Evolutionary conservation across 2,888 invertebrate genomes (phyloP).

Genomic region (Dolichopus griseipennis): DNA sequence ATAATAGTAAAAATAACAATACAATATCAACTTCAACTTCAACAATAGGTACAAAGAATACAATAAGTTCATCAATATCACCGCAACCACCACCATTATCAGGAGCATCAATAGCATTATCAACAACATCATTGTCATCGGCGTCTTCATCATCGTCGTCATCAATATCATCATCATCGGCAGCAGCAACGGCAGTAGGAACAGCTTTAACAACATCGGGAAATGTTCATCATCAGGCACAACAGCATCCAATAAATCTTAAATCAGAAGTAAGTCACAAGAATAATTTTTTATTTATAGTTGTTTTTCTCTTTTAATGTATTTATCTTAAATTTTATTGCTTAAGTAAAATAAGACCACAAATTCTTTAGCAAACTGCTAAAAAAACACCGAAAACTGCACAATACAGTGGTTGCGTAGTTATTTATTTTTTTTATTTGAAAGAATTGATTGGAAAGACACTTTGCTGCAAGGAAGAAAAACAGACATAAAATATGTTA

Average conservation of each 20-base stretch:
- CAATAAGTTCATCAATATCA: conserved; percentile 22
- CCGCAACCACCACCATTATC: conserved; percentile 21
- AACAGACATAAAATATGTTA: conserved; percentile 17
- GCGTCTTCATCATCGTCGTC: conserved; percentile 26
- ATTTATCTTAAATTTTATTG: not conserved
- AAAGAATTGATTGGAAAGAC: not conserved
- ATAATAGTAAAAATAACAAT: not conserved
- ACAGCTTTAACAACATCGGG: conserved; percentile 19
- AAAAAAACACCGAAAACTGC: too few relatives aligned
- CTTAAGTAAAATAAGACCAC: not conserved
- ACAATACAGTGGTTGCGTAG: too few relatives aligned
- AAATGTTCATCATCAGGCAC: conserved; percentile 18
- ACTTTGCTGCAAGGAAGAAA: conserved; percentile 13
- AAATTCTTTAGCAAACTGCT: not conserved
- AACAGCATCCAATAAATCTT: conserved; percentile 30
- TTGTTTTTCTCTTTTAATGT: not conserved
- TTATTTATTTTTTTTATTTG: too few relatives aligned
- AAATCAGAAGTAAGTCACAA: conserved; percentile 30
- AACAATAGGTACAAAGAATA: conserved; percentile 12
- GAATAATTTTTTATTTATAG: not conserved
- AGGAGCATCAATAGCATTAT: conserved; percentile 27
- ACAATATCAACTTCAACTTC: conserved; percentile 15
- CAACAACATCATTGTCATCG: conserved; percentile 24
- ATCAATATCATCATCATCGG: conserved; percentile 22
- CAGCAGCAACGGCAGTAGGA: conserved; percentile 22